Conservation (phyloP, 2,797 vertebrate genomes). For the Macrochelys suwanniensis region DNA sequence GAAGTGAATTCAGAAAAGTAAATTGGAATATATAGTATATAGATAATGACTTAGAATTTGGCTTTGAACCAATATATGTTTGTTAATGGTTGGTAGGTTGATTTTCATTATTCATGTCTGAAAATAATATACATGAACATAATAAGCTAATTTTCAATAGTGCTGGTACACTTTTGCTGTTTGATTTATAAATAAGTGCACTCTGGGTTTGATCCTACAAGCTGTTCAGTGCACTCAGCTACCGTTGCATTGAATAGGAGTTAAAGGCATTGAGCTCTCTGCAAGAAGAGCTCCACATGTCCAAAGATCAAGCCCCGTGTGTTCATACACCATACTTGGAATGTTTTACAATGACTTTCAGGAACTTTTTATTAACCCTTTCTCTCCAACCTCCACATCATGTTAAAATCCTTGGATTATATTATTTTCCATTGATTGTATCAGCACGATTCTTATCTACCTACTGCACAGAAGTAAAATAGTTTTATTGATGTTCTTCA, state of each 20-base stretch:
- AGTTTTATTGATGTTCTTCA: neutral
- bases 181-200: neutral
- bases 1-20: neutral
- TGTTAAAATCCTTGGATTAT: neutral
- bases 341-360: neutral
- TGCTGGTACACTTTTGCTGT: neutral
- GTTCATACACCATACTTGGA: neutral
- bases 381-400: neutral
- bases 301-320: neutral
- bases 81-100: neutral
- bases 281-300: neutral
- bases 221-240: neutral
- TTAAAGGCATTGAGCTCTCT: neutral
- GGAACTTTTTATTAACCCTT: neutral
- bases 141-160: neutral
- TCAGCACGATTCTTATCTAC: neutral
- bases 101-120: neutral
- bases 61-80: neutral
- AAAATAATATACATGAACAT: neutral
- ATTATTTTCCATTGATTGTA: neutral
- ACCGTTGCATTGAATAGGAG: neutral
- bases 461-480: neutral
- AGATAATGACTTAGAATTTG: neutral
- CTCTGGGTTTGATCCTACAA: neutral
- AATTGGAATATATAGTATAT: neutral